Percentiles rank a stretch among this genome's conserved stretches.
Conservation (phyloP, 2,888 invertebrate genomes). For the Yponomeuta sedellus region DNA sequence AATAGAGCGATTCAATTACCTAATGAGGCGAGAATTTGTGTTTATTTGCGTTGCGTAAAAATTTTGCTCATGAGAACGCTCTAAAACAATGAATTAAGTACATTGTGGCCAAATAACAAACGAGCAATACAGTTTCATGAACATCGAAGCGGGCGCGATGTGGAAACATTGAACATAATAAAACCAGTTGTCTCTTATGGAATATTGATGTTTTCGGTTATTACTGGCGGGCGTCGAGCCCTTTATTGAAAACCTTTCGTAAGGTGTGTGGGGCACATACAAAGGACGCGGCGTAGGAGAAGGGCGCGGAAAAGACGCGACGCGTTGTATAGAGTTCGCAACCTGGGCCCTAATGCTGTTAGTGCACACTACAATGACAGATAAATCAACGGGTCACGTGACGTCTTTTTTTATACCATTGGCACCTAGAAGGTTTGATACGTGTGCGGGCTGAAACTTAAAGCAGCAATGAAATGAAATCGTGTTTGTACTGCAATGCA, state of each 20-base stretch:
- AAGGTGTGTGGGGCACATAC: too few species aligned
- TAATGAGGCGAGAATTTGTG: not conserved
- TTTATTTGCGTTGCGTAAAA: not conserved
- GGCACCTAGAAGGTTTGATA: too few species aligned
- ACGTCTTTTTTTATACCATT: too few species aligned
- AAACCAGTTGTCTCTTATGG: slow-evolving; percentile 23
- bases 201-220: slow-evolving; percentile 36
- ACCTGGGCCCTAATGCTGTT: too few species aligned
- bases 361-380: too few species aligned
- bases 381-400: too few species aligned
- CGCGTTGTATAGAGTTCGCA: too few species aligned
- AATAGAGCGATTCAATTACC: not conserved
- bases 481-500: too few species aligned
- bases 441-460: too few species aligned
- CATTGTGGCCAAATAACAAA: not conserved
- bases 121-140: not conserved
- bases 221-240: slow-evolving; percentile 23
- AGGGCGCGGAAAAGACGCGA: too few species aligned
- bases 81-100: not conserved
- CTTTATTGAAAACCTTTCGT: slow-evolving; percentile 51
- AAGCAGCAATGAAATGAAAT: too few species aligned
- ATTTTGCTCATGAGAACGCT: not conserved
- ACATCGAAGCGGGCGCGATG: not conserved
- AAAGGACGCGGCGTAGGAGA: too few species aligned
- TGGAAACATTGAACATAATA: not conserved